These are phyloP conservation scores for Hoplostethus mediterraneus DNA, from an alignment of 2,797 vertebrate species.

Conservation along the genomic window DNA sequence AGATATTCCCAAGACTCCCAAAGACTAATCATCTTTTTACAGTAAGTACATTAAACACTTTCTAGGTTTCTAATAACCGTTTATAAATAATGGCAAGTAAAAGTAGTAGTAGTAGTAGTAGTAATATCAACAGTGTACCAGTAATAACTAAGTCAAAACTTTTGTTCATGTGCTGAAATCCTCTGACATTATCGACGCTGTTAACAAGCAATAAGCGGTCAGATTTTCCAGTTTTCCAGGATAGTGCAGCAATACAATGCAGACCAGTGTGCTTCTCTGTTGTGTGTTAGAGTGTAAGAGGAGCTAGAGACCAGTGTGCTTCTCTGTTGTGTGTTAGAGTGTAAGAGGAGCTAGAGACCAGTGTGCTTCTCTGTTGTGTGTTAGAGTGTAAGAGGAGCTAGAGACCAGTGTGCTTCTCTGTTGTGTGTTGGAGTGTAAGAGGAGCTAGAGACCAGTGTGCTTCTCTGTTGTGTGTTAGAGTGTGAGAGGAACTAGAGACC, in stretches of 20 bases:
- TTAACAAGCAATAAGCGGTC: no score
- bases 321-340: neutral
- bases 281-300: neutral
- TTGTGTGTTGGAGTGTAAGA: neutral
- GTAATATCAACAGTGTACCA: no score
- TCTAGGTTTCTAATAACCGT: neutral
- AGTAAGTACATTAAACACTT: slow-evolving; percentile 67
- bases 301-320: no score
- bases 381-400: slow-evolving; percentile 1
- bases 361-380: no score
- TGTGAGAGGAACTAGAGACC: slow-evolving; percentile 4
- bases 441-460: no score
- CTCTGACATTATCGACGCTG: no score
- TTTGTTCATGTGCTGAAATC: no score
- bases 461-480: neutral
- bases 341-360: slow-evolving; percentile 4
- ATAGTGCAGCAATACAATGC: no score
- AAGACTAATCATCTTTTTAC: slow-evolving; percentile 32
- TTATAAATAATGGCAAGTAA: neutral
- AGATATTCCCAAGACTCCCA: slow-evolving; percentile 56
- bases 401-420: no score
- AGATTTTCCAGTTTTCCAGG: no score
- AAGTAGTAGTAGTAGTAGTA: neutral
- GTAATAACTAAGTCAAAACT: no score
- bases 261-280: neutral